Evolutionary conservation across 92 coral and sea anemone genomes (phyloP), one percentile per base, ranked within the genome.

Genomic region (Meandrina meandrites): DNA sequence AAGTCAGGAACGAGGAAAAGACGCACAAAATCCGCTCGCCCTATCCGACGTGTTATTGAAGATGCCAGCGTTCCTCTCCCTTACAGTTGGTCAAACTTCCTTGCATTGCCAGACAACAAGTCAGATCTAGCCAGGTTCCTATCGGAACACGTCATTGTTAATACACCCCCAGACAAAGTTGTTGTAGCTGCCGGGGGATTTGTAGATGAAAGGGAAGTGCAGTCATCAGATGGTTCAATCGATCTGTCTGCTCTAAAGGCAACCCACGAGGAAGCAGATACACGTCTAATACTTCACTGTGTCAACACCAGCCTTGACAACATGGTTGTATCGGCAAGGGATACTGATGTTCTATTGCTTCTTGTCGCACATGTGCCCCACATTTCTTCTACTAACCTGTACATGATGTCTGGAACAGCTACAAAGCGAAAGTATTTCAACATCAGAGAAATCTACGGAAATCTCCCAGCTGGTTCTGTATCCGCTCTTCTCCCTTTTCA

Each of bases 341-440:
- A 91, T 76, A 91, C 90, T 17, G 90, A 91, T 68, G 94, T 91
- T 1, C 81, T 88, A 31, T 91, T 81, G 86, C 92, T 86, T 60
- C 91, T 92, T 71, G 86, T 89, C 30, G 91, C 93, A 12, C 91
- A 90, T 84, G 75, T 80, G 24, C 64, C 95, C 11, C 57, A 54
- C 70, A 92, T 83, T 12, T 87, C 91, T 31, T 81, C 86, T 58
- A 13, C 89, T 48, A 90, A 84, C 70, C 17, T 84, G 45, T 87
- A 84, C 90, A 87, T 88, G 93, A 90, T 90, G 93, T 81, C 93
- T 72, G 93, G 93, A 80, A 90, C 93, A 72, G 89, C 91, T 32
- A 22, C 86, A 67, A 92, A 80, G 86, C 83, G 88, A 72, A 87
- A 74, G 85, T 92, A 68, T 75, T 84, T 75, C 90, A 92, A 90